Percentiles rank a stretch among this genome's conserved stretches.
These are phyloP conservation scores for Atlantisia rogersi DNA, from an alignment of 2,113 vertebrate genomes.

Conservation along the genomic window DNA sequence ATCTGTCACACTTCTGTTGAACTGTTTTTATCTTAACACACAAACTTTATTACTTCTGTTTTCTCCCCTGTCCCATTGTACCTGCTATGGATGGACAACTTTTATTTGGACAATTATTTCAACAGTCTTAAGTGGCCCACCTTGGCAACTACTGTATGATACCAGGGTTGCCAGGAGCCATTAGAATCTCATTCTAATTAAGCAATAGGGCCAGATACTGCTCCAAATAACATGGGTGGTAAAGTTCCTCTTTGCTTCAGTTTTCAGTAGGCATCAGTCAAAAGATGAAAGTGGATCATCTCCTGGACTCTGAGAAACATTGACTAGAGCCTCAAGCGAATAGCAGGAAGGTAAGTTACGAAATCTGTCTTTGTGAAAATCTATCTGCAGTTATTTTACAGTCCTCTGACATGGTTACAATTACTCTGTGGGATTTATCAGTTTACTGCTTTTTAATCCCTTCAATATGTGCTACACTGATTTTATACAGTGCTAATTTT, in stretches of 20 bases:
- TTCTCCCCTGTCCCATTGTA: neutral
- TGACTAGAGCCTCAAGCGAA: neutral
- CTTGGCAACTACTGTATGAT: neutral
- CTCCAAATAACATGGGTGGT: neutral
- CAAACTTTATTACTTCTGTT: neutral
- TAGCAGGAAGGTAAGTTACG: neutral
- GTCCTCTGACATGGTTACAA: neutral
- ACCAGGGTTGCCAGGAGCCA: neutral
- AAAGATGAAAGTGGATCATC: neutral
- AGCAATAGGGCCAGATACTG: neutral
- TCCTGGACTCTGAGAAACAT: neutral
- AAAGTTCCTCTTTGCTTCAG: neutral
- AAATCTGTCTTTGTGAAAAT: neutral
- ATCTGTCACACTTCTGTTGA: neutral
- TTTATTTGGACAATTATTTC: neutral
- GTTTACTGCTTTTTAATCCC: neutral
- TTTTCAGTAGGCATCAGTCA: neutral
- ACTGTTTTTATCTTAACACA: neutral
- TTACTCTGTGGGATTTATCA: neutral
- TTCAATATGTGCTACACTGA: neutral
- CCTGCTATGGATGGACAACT: neutral
- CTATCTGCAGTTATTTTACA: neutral
- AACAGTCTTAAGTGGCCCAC: neutral
- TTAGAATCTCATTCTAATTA: neutral
- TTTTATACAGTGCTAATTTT: neutral